A percentile compares a stretch with the other conserved stretches of the same genome.
These are phyloP conservation scores for Athalia rosae DNA, from an alignment of 2,888 invertebrate species.

Conservation along the genomic window DNA sequence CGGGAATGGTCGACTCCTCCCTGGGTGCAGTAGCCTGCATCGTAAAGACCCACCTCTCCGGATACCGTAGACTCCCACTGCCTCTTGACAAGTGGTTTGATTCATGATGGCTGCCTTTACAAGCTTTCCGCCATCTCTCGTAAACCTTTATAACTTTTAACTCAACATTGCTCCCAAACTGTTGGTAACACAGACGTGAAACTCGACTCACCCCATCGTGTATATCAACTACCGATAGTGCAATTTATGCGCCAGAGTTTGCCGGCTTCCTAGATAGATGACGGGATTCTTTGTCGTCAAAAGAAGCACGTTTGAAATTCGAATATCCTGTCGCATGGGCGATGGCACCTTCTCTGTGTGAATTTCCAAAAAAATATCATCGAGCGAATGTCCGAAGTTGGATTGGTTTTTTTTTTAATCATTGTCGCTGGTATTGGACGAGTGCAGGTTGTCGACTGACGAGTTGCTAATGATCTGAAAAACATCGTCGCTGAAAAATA, in stretches of 20 bases:
- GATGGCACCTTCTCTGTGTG: neutral
- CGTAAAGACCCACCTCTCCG: slow-evolving; percentile 61
- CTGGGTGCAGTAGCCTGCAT: slow-evolving; percentile 59
- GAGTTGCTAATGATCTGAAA: slow-evolving; percentile 24
- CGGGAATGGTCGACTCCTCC: slow-evolving; percentile 61
- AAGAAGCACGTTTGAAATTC: neutral
- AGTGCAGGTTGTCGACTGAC: neutral
- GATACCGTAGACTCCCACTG: slow-evolving; percentile 55
- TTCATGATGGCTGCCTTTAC: slow-evolving; percentile 67
- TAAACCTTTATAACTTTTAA: neutral
- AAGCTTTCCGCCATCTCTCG: slow-evolving; percentile 56
- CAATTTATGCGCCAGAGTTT: neutral
- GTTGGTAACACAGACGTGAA: slow-evolving; percentile 55
- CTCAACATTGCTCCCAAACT: neutral
- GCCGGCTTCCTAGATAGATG: slow-evolving; percentile 1
- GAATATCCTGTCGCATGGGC: neutral
- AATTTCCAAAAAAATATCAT: neutral
- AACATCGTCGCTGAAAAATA: neutral
- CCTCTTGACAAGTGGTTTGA: slow-evolving; percentile 56
- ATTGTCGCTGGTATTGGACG: neutral
- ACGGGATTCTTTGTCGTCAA: neutral
- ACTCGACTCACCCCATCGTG: slow-evolving; percentile 19
- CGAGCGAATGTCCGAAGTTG: too few relatives aligned
- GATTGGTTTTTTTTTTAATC: neutral
- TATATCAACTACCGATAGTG: slow-evolving; percentile 15